phyloP scores from a whole-genome alignment of 1,140 invertebrate species.

The Lanistes nyassanus region DNA sequence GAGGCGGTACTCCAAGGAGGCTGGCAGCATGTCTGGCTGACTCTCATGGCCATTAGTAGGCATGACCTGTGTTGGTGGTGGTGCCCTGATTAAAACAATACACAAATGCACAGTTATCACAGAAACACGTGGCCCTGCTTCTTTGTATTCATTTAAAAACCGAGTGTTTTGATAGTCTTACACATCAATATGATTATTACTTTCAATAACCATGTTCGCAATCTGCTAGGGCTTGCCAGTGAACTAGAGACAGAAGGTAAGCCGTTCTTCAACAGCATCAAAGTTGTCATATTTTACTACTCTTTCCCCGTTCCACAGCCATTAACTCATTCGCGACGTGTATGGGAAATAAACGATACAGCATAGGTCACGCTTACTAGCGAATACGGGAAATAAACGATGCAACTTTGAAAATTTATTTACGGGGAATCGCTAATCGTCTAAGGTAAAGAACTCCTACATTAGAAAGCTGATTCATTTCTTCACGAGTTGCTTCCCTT shows the following conservation, averaged over 20 bases:
- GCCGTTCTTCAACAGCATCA: neutral
- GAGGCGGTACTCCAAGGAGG: conserved; percentile 93
- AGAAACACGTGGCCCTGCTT: neutral
- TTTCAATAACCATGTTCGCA: no score
- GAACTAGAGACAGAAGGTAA: neutral
- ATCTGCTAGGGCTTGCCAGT: no score
- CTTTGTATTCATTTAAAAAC: neutral
- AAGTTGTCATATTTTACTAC: neutral
- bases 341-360: no score
- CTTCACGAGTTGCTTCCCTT: no score
- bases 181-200: neutral
- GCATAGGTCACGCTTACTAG: no score
- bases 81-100: neutral
- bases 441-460: no score
- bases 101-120: no score
- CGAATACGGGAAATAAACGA: no score
- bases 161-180: neutral
- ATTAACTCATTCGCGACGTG: no score
- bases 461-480: no score
- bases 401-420: no score
- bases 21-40: conserved; percentile 81
- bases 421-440: no score
- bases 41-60: conserved; percentile 11
- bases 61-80: neutral
- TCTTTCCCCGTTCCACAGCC: neutral